These are phyloP conservation scores for Trachurus trachurus DNA, from an alignment of 2,797 vertebrate species.

Conservation along the genomic window DNA sequence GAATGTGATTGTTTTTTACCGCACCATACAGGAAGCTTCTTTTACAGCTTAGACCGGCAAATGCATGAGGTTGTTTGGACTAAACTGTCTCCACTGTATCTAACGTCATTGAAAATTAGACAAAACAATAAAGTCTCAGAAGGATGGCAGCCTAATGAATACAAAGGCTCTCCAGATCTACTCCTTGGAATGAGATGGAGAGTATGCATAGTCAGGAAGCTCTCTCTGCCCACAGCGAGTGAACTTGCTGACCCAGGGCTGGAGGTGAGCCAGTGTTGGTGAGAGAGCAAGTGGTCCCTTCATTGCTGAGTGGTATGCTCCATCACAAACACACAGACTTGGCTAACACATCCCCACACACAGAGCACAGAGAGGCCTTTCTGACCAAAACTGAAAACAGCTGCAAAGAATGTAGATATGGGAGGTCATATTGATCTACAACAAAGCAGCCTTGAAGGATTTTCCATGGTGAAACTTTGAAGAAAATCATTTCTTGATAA, in stretches of 20 bases:
- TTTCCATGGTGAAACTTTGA: not conserved
- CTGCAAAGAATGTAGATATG: constrained; percentile 14
- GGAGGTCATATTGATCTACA: constrained; percentile 22
- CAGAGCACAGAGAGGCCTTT: constrained; percentile 38
- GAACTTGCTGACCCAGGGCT: constrained; percentile 47
- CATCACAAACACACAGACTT: constrained; percentile 41
- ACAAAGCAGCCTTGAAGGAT: constrained; percentile 10
- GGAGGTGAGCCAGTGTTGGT: constrained; percentile 59
- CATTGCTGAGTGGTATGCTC: constrained; percentile 45
- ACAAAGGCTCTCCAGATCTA: constrained; percentile 35
- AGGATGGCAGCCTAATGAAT: constrained; percentile 20
- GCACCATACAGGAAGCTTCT: not conserved
- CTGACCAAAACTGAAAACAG: constrained; percentile 41
- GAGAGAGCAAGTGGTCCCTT: constrained; percentile 48
- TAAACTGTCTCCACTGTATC: not conserved
- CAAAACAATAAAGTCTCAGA: constrained; percentile 19
- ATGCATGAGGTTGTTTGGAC: not conserved
- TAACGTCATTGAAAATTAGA: constrained; percentile 2
- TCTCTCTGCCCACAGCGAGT: constrained; percentile 41
- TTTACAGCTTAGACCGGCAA: not conserved
- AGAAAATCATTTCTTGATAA: not conserved
- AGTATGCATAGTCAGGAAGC: constrained; percentile 46
- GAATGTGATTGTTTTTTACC: not conserved
- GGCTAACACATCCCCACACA: constrained; percentile 29
- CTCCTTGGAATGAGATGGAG: constrained; percentile 43